A percentile compares a stretch with the other conserved stretches of the same genome.
phyloP scores from a whole-genome alignment of 2,888 invertebrate genomes.

The Ormyrus pomaceus region DNA sequence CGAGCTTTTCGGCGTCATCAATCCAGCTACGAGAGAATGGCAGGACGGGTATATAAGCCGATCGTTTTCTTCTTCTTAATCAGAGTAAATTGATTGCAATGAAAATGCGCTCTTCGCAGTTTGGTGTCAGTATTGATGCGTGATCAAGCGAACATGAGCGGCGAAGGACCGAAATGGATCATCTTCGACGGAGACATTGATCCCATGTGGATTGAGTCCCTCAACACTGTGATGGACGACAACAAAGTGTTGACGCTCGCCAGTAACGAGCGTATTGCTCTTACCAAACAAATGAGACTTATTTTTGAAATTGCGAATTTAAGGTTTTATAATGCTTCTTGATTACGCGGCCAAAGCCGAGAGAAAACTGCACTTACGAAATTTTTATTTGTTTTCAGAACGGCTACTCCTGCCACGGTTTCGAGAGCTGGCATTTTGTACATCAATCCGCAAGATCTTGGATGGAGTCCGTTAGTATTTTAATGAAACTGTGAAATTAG shows the following conservation, averaged over 20 bases:
- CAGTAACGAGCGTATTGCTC: conserved; percentile 94
- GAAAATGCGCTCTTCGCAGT: conserved; percentile 68
- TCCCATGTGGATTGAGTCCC: conserved; percentile 98
- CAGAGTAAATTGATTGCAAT: not conserved
- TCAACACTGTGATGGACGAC: conserved; percentile 98
- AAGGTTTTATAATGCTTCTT: conserved; percentile 60
- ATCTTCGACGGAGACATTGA: conserved; percentile 97
- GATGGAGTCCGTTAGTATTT: conserved; percentile 91
- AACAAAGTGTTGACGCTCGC: conserved; percentile 95
- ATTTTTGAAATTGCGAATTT: conserved; percentile 95
- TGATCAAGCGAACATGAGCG: conserved; percentile 92
- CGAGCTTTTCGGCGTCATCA: conserved; percentile 95
- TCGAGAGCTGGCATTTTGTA: conserved; percentile 96
- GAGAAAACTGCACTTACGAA: too few species aligned
- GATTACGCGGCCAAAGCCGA: too few species aligned
- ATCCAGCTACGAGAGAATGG: conserved; percentile 96
- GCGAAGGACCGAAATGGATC: conserved; percentile 94
- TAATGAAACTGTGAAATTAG: not conserved
- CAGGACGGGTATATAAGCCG: conserved; percentile 80
- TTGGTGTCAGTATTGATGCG: conserved; percentile 94
- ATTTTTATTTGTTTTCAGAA: conserved; percentile 76
- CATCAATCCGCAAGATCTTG: conserved; percentile 94
- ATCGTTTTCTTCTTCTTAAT: too few species aligned
- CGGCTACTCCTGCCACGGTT: conserved; percentile 97
- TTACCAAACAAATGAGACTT: conserved; percentile 91